phyloP scores from a whole-genome alignment of 2,888 invertebrate genomes.

The Venusia cambrica region DNA sequence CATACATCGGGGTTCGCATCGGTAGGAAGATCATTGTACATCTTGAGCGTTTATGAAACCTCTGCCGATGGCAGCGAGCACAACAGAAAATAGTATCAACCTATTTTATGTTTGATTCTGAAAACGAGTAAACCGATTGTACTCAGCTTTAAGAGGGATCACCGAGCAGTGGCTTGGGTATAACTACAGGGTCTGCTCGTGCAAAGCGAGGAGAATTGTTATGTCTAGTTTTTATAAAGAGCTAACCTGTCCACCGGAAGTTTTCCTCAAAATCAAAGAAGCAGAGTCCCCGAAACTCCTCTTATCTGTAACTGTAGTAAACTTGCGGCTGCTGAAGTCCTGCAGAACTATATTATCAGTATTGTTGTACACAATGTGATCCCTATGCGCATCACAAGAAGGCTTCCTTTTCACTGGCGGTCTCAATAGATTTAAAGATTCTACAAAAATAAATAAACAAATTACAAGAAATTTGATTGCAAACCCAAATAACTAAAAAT shows the following conservation, averaged over 20 bases:
- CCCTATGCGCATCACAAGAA: constrained; percentile 14
- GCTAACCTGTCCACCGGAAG: constrained; percentile 38
- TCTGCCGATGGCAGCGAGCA: no score
- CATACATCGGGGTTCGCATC: no score
- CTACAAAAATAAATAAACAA: constrained; percentile 52
- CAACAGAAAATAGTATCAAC: no score
- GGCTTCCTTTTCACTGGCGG: constrained; percentile 48
- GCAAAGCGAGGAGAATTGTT: no score
- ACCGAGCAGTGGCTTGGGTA: no score
- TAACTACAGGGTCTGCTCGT: no score
- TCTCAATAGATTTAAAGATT: constrained; percentile 52
- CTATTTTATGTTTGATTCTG: no score
- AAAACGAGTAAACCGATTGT: no score
- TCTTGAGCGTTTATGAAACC: no score
- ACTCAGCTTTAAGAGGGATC: no score
- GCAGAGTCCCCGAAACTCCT: constrained; percentile 37
- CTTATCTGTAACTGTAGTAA: constrained; percentile 7
- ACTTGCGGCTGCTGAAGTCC: constrained; percentile 8
- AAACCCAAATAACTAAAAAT: constrained; percentile 23
- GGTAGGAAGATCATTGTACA: no score
- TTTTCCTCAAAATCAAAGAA: constrained; percentile 45
- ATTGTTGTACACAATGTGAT: constrained; percentile 18
- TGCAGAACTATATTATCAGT: constrained; percentile 15
- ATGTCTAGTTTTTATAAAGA: no score
- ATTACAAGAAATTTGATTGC: constrained; percentile 17